Base-by-base conservation (phyloP, 1,140 invertebrate species). In the Drosophila busckii region DNA sequence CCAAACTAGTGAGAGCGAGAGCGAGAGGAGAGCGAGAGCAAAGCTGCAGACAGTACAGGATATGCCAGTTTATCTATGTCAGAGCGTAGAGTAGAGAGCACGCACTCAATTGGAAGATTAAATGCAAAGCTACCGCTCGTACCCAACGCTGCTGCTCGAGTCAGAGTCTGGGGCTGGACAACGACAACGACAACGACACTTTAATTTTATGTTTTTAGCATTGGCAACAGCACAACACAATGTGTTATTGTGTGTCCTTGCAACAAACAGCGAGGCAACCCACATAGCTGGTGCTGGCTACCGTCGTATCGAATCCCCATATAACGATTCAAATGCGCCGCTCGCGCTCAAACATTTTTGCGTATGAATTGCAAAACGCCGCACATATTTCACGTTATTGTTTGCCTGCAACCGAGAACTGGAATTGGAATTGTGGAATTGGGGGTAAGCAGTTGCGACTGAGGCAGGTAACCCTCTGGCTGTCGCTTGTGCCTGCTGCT, bases 351-450 rank as follows among this genome's bases (percentile, higher is more conserved):
- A 68, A 68, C 68, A 73, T 82, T 82, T 82, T 82, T 82, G 75
- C 75, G 75, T 82, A 82, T 82, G 75, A 82, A 82, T 82, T 82
- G 75, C 76, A 82, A 82, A 82, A 82, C 75, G 76, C 76, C 75
- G 76, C 75, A 82, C 75, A 82, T 82, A 83, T 82, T 82, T 82
- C 75, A 82, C 75, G 75, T 80, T 80, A 82, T 82, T 82, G 75
- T 82, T 80, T 66, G 75, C 45, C 45, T 12, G 44, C n/a, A n/a
- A 10, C 59, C 49, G 59, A 40, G n/a, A 54, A 61, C 55, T 59
- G 56, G 20, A 41, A 35, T 38, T 41, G 49, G 20, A 31, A 28
- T 22, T 37, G 45, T 13, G 35, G 35, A 8, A 15, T 38, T 38
- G 35, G 38, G 23, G 9, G 52, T n/a, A 4, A 25, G 22, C 7